Evolutionary conservation across 2,888 invertebrate species (phyloP).

Genomic region (Panopea generosa): DNA sequence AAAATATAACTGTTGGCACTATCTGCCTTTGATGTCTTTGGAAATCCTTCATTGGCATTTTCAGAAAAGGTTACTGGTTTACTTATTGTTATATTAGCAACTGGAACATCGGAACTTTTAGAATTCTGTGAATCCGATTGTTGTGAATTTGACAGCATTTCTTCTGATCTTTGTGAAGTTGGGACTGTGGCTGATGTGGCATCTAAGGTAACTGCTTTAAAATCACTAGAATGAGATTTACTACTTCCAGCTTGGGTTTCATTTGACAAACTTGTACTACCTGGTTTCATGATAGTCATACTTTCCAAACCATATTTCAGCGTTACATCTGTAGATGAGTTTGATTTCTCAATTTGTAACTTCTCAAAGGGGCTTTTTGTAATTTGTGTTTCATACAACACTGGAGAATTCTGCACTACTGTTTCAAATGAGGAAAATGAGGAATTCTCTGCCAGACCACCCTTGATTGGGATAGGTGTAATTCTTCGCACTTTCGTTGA

Average conservation of each 20-base stretch:
- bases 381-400: conserved; percentile 37
- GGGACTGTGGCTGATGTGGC: background rate
- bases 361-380: background rate
- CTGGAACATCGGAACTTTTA: background rate
- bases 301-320: no score
- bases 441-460: conserved; percentile 19
- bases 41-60: conserved; percentile 56
- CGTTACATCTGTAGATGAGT: no score
- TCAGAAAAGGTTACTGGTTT: conserved; percentile 51
- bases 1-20: conserved; percentile 7
- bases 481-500: conserved; percentile 48
- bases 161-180: conserved; percentile 22
- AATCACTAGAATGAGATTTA: no score
- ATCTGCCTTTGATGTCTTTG: conserved; percentile 8
- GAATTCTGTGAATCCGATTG: conserved; percentile 9
- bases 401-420: conserved; percentile 52
- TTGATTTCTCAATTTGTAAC: background rate
- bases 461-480: conserved; percentile 47
- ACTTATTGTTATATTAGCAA: conserved; percentile 21
- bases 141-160: conserved; percentile 6
- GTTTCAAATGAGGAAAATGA: conserved; percentile 46
- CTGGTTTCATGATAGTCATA: no score
- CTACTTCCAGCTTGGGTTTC: background rate
- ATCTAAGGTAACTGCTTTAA: no score
- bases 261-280: background rate